A percentile compares a stretch with the other conserved stretches of the same genome.
Evolutionary conservation across 2,113 vertebrate genomes (phyloP).

Genomic region (Calyptommatus sinebrachiatus): DNA sequence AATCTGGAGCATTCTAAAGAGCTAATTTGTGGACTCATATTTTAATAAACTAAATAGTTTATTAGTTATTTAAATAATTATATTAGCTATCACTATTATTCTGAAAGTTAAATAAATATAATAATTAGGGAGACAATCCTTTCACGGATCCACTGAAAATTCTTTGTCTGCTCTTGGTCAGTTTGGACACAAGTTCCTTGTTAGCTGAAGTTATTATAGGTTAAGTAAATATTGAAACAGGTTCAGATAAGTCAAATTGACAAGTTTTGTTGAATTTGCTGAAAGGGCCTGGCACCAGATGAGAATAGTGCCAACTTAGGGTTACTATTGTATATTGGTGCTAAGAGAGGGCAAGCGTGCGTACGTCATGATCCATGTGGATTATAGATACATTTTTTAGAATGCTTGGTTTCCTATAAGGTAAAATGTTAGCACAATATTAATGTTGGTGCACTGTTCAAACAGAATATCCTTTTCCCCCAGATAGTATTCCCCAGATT

Average conservation of each 20-base stretch:
- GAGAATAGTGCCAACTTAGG: background rate
- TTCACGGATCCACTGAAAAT: background rate
- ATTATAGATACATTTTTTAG: background rate
- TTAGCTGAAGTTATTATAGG: conserved; percentile 11
- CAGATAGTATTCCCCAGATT: background rate
- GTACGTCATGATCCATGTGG: background rate
- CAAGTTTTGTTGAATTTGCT: background rate
- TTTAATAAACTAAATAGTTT: background rate
- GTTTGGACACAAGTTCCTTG: conserved; percentile 9
- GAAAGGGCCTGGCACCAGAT: background rate
- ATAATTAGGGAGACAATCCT: background rate
- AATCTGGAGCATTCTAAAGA: no score
- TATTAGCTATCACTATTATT: background rate
- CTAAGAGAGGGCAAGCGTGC: background rate
- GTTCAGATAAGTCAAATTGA: background rate
- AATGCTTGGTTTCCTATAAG: background rate
- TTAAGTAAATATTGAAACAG: conserved; percentile 15
- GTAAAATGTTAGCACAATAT: background rate
- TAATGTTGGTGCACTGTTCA: background rate
- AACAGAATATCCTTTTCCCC: background rate
- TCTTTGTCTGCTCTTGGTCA: background rate
- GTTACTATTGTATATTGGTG: conserved; percentile 27
- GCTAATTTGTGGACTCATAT: background rate
- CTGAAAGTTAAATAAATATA: background rate
- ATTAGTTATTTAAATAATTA: background rate